A percentile compares a stretch with the other conserved stretches of the same genome.
phyloP scores from a whole-genome alignment of 2,113 vertebrate genomes.

The Glaucidium brasilianum region DNA sequence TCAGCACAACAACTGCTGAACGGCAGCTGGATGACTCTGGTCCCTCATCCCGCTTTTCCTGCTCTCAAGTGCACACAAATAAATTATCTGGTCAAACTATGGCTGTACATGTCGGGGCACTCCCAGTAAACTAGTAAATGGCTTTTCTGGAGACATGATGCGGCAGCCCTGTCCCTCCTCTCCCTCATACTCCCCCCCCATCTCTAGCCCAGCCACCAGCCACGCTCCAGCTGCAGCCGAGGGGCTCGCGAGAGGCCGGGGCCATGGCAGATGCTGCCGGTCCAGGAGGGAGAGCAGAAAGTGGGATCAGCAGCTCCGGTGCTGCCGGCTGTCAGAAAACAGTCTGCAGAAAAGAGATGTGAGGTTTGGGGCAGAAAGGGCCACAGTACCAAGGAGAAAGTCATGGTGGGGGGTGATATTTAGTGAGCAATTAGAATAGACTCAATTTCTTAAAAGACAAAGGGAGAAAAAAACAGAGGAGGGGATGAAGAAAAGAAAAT shows the following conservation, averaged over 20 bases:
- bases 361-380: neutral
- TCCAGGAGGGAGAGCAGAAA: too few species aligned
- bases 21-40: neutral
- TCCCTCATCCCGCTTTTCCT: neutral
- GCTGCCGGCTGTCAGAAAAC: rapidly evolving
- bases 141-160: neutral
- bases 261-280: rapidly evolving
- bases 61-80: neutral
- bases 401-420: neutral
- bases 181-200: neutral
- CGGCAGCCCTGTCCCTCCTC: neutral
- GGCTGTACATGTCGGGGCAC: neutral
- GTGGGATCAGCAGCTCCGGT: rapidly evolving
- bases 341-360: rapidly evolving
- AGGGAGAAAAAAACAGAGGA: neutral
- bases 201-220: rapidly evolving
- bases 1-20: neutral
- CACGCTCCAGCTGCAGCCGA: rapidly evolving
- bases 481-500: neutral
- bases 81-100: rapidly evolving
- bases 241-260: neutral
- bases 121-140: neutral
- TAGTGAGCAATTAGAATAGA: neutral
- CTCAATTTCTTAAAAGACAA: neutral
- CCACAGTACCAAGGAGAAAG: neutral